Evolutionary conservation across 2,113 vertebrate genomes (phyloP).

Genomic region (Neotoma lepida): DNA sequence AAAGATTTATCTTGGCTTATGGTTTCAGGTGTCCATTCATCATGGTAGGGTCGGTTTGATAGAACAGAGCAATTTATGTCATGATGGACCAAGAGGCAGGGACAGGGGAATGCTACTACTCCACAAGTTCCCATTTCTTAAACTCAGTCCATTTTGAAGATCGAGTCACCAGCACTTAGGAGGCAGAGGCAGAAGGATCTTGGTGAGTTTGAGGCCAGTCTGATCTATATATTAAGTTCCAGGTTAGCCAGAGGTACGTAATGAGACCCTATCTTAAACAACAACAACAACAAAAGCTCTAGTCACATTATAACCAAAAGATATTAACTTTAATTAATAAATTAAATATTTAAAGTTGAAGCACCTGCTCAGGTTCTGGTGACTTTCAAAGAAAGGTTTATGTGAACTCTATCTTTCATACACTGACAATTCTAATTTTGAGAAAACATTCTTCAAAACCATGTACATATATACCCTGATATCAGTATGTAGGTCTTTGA

Average conservation of each 20-base stretch:
- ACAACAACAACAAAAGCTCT: neutral
- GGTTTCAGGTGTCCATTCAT: neutral
- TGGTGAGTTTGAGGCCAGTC: neutral
- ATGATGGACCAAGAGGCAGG: neutral
- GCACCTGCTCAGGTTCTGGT: neutral
- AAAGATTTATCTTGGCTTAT: neutral
- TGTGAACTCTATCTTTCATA: neutral
- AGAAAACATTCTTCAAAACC: neutral
- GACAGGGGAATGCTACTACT: neutral
- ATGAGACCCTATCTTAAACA: neutral
- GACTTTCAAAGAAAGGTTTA: neutral
- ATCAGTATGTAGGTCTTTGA: neutral
- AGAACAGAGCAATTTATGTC: neutral
- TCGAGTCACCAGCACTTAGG: neutral
- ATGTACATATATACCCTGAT: neutral
- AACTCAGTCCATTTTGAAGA: neutral
- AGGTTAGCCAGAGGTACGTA: neutral
- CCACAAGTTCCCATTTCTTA: constrained; percentile 6
- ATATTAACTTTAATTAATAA: constrained; percentile 43
- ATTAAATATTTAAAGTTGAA: neutral
- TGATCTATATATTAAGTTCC: neutral
- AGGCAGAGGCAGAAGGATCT: neutral
- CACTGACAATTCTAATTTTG: neutral
- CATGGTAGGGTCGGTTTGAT: neutral
- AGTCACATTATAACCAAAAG: constrained; percentile 11